Conservation (phyloP, 2,888 invertebrate genomes). For the Limnephilus rhombicus region DNA sequence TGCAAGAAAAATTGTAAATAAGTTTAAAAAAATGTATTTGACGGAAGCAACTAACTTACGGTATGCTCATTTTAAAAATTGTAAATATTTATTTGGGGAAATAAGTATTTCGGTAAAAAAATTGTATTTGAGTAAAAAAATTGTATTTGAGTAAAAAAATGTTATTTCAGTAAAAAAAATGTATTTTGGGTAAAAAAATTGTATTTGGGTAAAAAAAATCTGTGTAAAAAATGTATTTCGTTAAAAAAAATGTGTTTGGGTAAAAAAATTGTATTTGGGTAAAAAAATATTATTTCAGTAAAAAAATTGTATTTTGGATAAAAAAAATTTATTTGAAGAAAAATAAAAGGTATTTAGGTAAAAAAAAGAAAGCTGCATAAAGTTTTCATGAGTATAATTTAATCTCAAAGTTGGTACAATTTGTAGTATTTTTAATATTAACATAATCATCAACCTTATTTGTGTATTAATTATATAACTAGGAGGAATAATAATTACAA, state of each 20-base stretch:
- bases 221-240: too few species aligned
- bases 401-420: constrained; percentile 67
- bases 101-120: too few species aligned
- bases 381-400: constrained; percentile 66
- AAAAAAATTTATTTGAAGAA: neutral
- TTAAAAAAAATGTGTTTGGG: too few species aligned
- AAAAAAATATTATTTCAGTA: neutral
- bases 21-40: neutral
- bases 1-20: neutral
- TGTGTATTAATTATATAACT: constrained; percentile 66
- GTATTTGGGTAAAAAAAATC: too few species aligned
- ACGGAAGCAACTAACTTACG: too few species aligned
- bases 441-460: constrained; percentile 67
- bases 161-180: too few species aligned
- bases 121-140: too few species aligned
- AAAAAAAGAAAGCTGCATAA: constrained; percentile 14
- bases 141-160: too few species aligned
- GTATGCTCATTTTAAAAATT: too few species aligned
- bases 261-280: too few species aligned
- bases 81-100: too few species aligned
- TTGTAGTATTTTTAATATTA: constrained; percentile 66
- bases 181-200: too few species aligned
- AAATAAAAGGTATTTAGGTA: neutral
- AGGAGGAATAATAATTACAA: constrained; percentile 66
- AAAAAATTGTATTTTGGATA: neutral